These are phyloP conservation scores for Trochalopteron elliotii DNA, from an alignment of 2,113 vertebrate species.

Conservation along the genomic window DNA sequence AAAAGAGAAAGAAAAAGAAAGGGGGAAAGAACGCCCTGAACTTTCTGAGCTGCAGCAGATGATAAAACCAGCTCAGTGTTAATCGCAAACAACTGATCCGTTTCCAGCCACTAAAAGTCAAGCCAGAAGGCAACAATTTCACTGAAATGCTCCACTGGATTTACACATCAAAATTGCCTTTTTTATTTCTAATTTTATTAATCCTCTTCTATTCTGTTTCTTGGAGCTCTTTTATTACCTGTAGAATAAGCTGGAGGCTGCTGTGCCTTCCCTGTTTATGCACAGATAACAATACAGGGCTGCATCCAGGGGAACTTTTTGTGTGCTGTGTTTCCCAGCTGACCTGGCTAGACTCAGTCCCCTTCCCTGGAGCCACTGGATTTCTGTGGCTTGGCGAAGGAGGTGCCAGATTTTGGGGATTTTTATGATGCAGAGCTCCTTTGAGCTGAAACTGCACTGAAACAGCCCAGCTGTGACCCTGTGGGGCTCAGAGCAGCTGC, in stretches of 20 bases:
- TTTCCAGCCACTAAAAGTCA: slow-evolving; percentile 14
- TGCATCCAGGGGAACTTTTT: not conserved
- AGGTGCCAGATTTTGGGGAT: not conserved
- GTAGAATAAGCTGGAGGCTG: not conserved
- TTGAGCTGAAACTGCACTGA: not conserved
- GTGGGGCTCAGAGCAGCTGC: not conserved
- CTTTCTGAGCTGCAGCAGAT: not conserved
- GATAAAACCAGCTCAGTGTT: not conserved
- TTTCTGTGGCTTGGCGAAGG: not conserved
- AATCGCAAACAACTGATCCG: not conserved
- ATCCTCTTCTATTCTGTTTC: not conserved
- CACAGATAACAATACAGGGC: not conserved
- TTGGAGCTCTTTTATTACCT: not conserved
- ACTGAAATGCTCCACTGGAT: slow-evolving; percentile 17
- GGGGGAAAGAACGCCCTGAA: not conserved
- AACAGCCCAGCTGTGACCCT: not conserved
- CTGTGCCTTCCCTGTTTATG: not conserved
- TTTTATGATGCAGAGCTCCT: not conserved
- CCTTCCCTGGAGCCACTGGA: not conserved
- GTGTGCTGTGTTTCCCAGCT: not conserved
- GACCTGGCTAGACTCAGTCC: not conserved
- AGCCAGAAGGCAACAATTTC: slow-evolving; percentile 28
- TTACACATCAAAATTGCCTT: not conserved
- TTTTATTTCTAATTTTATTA: slow-evolving; percentile 26
- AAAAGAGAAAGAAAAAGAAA: fast-evolving